Base-by-base conservation (phyloP, 1,140 invertebrate species). In the Akabosia matsudoensis region DNA sequence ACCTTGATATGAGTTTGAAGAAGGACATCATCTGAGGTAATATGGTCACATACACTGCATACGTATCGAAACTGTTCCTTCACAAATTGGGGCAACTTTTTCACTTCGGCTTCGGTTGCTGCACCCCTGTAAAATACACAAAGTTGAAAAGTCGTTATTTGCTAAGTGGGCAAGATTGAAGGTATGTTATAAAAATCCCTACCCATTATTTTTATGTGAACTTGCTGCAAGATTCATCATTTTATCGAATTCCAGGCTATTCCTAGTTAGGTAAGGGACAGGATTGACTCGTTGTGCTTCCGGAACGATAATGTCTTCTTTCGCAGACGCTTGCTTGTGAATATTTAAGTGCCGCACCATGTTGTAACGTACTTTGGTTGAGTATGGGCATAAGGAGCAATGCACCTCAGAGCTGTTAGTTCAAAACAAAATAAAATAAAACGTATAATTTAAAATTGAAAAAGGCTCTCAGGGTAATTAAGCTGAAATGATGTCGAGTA, bases 231-330 rank as follows among this genome's bases (percentile, higher is more conserved):
- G 85, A 83, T 94, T 94, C 0, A 90, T 87, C 92, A 93, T 94
- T 83, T 92, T 92, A 82, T 93, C 92, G 82, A 93, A 93, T 88
- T 92, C 92, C 78, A 88, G 89, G 81, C 93, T 92, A 75, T 90
- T 91, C 34, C 90, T 90, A 70, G 92, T 90, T 24, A 93, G 84
- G 83, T 91, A 92, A 0, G 92, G 92, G 0, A 93, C 92, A 0
- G 92, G 92, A 86, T 93, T 93, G 0, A 92, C 89, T n/a, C 84
- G 82, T 37, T 81, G 82, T 31, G 79, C 79, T 3, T 37, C 30
- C 22, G 80, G 80, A 0, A 82, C 79, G 1, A 64, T 88, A 0
- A 85, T 86, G 76, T 88, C 85, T 74, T 88, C 88, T 54, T 88
- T 87, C 0, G 86, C 85, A 18, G 71, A 52, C 3, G 77, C 26